Evolutionary conservation across 2,113 vertebrate species (phyloP), one percentile per base, ranked within the genome.

Genomic region (Pristiophorus japonicus): DNA sequence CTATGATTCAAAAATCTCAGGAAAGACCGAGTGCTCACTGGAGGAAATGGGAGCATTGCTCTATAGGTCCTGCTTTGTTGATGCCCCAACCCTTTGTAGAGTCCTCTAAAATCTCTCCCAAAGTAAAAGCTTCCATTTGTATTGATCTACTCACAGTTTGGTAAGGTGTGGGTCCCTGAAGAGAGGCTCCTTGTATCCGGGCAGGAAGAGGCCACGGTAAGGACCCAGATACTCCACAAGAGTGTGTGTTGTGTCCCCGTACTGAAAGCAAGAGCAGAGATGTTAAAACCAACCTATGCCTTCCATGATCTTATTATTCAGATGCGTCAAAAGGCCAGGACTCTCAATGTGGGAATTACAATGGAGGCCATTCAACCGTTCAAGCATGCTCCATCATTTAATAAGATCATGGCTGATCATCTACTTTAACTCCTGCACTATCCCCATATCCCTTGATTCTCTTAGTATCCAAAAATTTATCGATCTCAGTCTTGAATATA

Each of bases 241-340:
- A 0, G 98, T 98, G 96, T 98, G 98, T 70, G 98, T 98, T 24
- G 98, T 98, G 94, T 98, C 98, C 95, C 98, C 98, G 70, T 98
- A 98, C 98, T 98, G 97, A 59, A 95, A 96, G 95, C 75, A 96
- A 92, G 95, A 96, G 55, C 47, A 27, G 47, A 34, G 88, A 6
- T 62, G n/a, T 92, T 92, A 92, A 34, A 34, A 92, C 7, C 59
- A 42, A 62, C 38, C 6, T 2, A 18, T 63, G 45, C n/a, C 12
- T 2, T 42, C 45, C 27, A 18, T 63, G 34, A 94, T 24, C 27
- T 55, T 63, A 4, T 38, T 4, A 81, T 38, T 63, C 16, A 20
- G 59, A 22, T 16, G 8, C 34, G 22, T 62, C 14, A 8, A 51
- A 11, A 51, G 18, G 59, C 62, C 14, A 92, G 18, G n/a, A 3